Conservation (phyloP, 2,888 invertebrate genomes). For the Trichopoda pennipes region DNA sequence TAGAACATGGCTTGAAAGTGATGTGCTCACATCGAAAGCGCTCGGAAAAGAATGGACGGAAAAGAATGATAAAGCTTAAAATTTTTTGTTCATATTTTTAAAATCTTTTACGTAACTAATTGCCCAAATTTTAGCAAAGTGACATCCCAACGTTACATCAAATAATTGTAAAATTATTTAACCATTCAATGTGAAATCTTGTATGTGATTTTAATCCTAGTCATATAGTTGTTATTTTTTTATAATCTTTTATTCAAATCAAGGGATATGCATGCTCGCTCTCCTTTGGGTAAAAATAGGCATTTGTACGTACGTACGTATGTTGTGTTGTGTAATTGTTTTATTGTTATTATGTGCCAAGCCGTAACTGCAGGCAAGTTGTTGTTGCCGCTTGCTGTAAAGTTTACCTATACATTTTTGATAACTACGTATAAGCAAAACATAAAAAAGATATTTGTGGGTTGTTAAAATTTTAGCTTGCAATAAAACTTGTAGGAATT, state of each 20-base stretch:
- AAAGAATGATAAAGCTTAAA: no score
- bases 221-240: not conserved
- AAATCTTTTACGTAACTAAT: no score
- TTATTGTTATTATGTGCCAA: not conserved
- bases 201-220: not conserved
- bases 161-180: no score
- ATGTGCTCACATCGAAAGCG: no score
- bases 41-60: no score
- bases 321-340: not conserved
- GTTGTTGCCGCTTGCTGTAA: not conserved
- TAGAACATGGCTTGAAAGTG: no score
- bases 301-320: not conserved
- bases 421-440: not conserved
- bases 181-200: constrained; percentile 21
- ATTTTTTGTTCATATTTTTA: no score
- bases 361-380: not conserved
- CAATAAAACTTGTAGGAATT: constrained; percentile 32
- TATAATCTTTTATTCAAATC: constrained; percentile 10
- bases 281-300: not conserved
- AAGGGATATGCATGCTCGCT: constrained; percentile 37
- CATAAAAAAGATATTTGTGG: not conserved
- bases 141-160: no score
- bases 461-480: constrained; percentile 5
- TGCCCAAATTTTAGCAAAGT: no score
- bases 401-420: not conserved